Conservation (phyloP, 2,888 invertebrate species). For the Norana najaformis region DNA sequence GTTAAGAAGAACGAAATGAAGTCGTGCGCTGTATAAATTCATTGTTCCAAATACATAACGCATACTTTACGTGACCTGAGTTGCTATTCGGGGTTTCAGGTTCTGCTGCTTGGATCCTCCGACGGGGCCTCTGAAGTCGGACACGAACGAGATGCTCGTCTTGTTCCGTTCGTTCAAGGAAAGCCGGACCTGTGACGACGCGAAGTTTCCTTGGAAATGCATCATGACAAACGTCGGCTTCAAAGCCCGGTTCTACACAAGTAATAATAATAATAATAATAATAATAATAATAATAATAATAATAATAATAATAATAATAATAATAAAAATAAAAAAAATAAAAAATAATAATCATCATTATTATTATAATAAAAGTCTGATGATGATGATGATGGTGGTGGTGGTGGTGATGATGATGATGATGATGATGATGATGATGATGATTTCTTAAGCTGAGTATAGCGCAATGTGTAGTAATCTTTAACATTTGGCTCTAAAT, state of each 20-base stretch:
- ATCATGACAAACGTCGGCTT: constrained; percentile 41
- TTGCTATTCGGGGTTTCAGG: constrained; percentile 37
- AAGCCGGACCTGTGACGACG: constrained; percentile 44
- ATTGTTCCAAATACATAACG: no score
- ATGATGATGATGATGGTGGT: constrained; percentile 25
- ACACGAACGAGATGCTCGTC: constrained; percentile 49
- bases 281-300: neutral
- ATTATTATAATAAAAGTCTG: constrained; percentile 15
- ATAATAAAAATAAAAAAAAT: neutral
- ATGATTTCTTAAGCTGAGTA: no score
- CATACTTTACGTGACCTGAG: no score
- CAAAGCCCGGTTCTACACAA: constrained; percentile 43
- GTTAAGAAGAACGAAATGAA: no score
- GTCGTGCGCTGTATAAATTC: no score
- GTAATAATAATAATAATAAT: constrained; percentile 35
- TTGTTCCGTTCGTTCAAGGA: constrained; percentile 46
- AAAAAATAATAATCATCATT: neutral
- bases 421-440: constrained; percentile 17
- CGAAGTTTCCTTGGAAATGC: constrained; percentile 45
- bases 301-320: neutral
- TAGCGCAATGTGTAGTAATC: no score
- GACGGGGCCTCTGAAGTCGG: constrained; percentile 42
- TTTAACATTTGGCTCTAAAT: no score
- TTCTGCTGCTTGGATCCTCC: constrained; percentile 48
- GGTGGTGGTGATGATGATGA: constrained; percentile 25